Base-by-base conservation (phyloP, 2,888 invertebrate species). In the Andrena haemorrhoa region DNA sequence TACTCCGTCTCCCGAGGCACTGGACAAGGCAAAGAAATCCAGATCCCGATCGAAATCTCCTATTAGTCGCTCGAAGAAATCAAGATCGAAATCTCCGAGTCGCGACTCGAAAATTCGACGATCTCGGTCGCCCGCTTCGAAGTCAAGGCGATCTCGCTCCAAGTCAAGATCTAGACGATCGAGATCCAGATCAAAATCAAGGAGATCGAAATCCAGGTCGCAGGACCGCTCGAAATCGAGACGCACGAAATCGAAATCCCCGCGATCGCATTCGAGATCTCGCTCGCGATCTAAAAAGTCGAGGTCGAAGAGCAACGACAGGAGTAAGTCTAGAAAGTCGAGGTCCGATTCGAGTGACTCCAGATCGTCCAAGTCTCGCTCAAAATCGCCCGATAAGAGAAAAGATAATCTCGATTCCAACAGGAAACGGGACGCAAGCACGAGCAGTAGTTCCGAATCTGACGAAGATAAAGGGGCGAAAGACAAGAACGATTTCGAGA, bases 401-500 rank as follows among this genome's bases (percentile, higher is more conserved):
- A 93, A 93, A 73, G 90, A 91, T 31, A 89, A 86, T 75, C 78
- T 78, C 16, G 91, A 91, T 47, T 88, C 86, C 33, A 75, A 77
- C 20, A 88, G 86, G 33, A 90, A 91, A 65, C 87, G 91, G 23
- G 90, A 91, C 47, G 89, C 84, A 2, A 92, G 92, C 74, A 88
- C 90, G 16, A 91, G 90, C 66, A 91, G 90, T 47, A 92, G 89
- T 31, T 90, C 91, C 0, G 92, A 89, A 12, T 91, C 91, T 0
- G 93, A 93, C 8, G 92, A 89, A 29, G 92, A 92, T 2, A 93
- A 92, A 77, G 85, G 89, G 5, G 90, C 89, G 2, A 94, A 94
- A 70, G 94, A 94, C 53, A 95, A 95, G 84, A 95, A 94, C 79
- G 96, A 96, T 88, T 96, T 97, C 92, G 96, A 96, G 92, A 96